Conservation (phyloP, 2,797 vertebrate species). For the Melopsittacus undulatus region DNA sequence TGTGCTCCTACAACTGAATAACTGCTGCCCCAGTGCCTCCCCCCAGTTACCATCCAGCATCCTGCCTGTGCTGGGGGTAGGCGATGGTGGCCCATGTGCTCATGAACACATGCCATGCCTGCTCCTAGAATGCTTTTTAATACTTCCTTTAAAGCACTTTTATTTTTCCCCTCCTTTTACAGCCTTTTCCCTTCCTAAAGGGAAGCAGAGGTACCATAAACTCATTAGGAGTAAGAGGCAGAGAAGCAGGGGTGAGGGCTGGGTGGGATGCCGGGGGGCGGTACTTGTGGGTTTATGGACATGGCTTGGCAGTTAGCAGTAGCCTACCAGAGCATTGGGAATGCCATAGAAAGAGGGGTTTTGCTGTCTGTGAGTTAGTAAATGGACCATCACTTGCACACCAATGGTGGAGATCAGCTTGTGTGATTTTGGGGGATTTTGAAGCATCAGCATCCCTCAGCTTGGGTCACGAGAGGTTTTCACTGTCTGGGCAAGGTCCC, state of each 20-base stretch:
- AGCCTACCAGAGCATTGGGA: background rate
- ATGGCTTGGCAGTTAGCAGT: background rate
- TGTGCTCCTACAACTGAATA: background rate
- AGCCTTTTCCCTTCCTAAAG: background rate
- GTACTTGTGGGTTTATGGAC: background rate
- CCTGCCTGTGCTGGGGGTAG: background rate
- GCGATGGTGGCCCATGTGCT: fast-evolving
- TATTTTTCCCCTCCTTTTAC: background rate
- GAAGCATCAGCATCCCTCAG: background rate
- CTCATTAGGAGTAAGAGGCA: background rate
- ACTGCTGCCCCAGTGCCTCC: background rate
- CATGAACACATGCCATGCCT: background rate
- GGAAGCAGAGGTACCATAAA: background rate
- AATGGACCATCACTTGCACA: fast-evolving
- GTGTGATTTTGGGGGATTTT: background rate
- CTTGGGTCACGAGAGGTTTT: background rate
- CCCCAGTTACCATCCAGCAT: background rate
- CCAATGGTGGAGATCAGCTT: background rate
- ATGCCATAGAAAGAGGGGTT: background rate
- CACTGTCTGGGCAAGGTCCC: background rate
- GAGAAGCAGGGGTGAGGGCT: background rate
- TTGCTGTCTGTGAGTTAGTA: background rate
- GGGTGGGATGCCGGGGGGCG: background rate
- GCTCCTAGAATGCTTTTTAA: background rate
- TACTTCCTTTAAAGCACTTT: slow-evolving; percentile 1